phyloP scores from a whole-genome alignment of 2,113 vertebrate species.

The Petrocephalus zakoni region DNA sequence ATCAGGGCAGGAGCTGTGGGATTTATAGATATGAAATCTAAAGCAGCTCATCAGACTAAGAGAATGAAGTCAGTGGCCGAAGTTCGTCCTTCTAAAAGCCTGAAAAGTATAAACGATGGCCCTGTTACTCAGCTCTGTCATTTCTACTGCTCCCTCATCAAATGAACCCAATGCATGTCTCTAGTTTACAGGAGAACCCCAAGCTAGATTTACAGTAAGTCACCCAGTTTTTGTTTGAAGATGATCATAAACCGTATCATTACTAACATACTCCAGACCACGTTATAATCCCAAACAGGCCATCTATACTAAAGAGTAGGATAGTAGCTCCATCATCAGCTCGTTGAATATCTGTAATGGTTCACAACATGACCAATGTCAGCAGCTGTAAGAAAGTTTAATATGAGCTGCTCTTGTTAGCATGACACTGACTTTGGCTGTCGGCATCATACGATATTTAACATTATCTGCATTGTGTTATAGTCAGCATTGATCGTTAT shows the following conservation, averaged over 20 bases:
- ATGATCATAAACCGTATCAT: background rate
- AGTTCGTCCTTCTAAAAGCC: background rate
- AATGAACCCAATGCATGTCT: background rate
- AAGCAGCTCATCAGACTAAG: background rate
- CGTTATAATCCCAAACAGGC: background rate
- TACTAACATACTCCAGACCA: too few relatives aligned
- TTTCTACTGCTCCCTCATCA: background rate
- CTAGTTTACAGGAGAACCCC: background rate
- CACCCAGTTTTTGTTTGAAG: background rate
- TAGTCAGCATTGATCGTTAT: background rate
- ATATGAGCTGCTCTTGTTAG: background rate
- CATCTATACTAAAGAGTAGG: background rate
- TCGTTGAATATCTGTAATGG: background rate
- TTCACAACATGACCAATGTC: background rate
- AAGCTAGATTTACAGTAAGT: background rate
- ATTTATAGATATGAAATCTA: background rate
- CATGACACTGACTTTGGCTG: background rate
- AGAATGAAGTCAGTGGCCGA: background rate
- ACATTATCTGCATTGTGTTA: background rate
- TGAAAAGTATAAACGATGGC: background rate
- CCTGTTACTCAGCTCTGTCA: background rate
- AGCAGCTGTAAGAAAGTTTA: background rate
- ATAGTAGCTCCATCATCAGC: background rate
- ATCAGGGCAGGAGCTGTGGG: background rate
- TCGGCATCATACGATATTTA: background rate